Percentiles rank a stretch among this genome's conserved stretches.
These are phyloP conservation scores for Polyploca ridens DNA, from an alignment of 2,888 invertebrate species.

Conservation along the genomic window DNA sequence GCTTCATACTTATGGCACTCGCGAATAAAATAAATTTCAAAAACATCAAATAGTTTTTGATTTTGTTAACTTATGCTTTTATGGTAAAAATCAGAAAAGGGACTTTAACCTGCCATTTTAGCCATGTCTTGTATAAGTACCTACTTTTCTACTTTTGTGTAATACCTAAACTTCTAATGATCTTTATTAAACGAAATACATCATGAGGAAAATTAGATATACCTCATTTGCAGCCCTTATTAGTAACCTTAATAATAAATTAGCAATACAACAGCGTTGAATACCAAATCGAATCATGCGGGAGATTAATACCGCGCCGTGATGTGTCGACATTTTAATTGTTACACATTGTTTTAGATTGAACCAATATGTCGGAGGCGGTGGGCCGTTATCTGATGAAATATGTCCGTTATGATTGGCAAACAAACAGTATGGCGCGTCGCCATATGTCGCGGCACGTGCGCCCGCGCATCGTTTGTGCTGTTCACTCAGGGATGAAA, in stretches of 20 bases:
- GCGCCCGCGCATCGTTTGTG: slow-evolving; percentile 76
- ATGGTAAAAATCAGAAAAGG: too few species aligned
- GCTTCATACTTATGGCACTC: too few species aligned
- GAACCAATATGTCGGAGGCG: slow-evolving; percentile 74
- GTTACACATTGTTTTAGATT: slow-evolving; percentile 79
- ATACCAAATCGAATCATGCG: slow-evolving; percentile 60
- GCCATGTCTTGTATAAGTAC: too few species aligned
- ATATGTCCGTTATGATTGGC: slow-evolving; percentile 85
- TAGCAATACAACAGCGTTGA: slow-evolving; percentile 46
- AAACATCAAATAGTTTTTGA: too few species aligned
- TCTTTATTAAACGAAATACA: too few species aligned
- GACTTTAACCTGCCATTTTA: too few species aligned
- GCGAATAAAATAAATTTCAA: too few species aligned
- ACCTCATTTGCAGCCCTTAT: background rate
- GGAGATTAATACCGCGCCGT: slow-evolving; percentile 42
- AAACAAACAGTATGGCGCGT: slow-evolving; percentile 83
- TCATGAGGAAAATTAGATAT: too few species aligned
- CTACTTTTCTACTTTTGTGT: too few species aligned
- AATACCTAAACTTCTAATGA: too few species aligned
- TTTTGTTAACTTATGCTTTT: too few species aligned
- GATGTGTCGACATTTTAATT: slow-evolving; percentile 71
- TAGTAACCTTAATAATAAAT: background rate
- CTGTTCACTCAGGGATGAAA: slow-evolving; percentile 81
- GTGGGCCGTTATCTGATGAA: slow-evolving; percentile 83
- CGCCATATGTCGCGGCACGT: slow-evolving; percentile 83